Conservation (phyloP, 2,888 invertebrate species). For the Lumbricus terrestris region DNA sequence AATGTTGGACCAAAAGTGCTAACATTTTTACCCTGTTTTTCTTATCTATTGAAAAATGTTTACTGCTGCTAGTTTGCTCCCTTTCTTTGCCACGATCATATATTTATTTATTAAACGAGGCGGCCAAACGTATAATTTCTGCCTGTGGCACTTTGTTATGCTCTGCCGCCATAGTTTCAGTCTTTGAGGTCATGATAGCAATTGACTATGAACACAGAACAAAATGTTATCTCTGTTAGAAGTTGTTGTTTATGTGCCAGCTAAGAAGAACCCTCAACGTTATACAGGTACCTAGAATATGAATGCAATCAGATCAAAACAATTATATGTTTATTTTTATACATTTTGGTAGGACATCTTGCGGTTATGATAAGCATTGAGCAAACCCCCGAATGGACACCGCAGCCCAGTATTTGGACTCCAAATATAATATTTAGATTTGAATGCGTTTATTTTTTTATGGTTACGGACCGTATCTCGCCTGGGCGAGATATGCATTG, state of each 20-base stretch:
- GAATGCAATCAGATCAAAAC: background rate
- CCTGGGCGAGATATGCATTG: background rate
- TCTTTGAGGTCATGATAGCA: background rate
- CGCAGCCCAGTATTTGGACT: background rate
- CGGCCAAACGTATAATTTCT: background rate
- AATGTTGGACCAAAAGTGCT: too few relatives aligned
- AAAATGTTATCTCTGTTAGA: background rate
- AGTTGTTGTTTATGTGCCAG: background rate
- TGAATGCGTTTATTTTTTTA: background rate
- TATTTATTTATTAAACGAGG: background rate
- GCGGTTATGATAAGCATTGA: background rate
- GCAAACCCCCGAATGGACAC: background rate
- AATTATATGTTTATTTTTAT: background rate
- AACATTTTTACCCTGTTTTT: too few relatives aligned
- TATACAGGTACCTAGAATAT: background rate
- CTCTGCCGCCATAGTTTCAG: background rate
- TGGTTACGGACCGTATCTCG: background rate
- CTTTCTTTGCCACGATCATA: slow-evolving; percentile 12
- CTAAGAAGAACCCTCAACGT: background rate
- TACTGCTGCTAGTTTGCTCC: too few relatives aligned
- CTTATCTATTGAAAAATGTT: too few relatives aligned
- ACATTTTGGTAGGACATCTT: background rate
- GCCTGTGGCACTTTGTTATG: slow-evolving; percentile 18
- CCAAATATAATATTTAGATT: background rate
- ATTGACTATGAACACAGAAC: background rate